Evolutionary conservation across 2,888 invertebrate species (phyloP).

Genomic region (Thyatira batis): DNA sequence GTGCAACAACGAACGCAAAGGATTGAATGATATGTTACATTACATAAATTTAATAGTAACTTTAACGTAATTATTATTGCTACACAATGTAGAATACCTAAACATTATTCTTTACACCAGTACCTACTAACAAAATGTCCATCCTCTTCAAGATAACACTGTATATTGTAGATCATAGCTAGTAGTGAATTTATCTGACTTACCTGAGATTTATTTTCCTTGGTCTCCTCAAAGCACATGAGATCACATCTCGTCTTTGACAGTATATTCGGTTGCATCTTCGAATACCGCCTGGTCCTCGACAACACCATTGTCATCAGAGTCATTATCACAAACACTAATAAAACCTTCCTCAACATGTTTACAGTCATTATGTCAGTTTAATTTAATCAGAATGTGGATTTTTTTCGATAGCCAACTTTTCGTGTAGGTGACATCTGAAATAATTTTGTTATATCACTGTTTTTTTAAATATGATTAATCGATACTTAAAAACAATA

Average conservation of each 20-base stretch:
- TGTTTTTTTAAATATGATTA: background rate
- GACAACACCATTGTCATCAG: slow-evolving; percentile 46
- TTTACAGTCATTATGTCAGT: slow-evolving; percentile 18
- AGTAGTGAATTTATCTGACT: slow-evolving; percentile 17
- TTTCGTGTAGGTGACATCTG: background rate
- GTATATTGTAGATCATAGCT: background rate
- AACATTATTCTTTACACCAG: too few relatives aligned
- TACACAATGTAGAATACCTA: too few relatives aligned
- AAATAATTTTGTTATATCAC: background rate
- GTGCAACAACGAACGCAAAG: too few relatives aligned
- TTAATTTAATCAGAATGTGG: background rate
- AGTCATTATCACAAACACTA: slow-evolving; percentile 48
- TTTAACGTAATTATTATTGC: too few relatives aligned
- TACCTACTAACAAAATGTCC: too few relatives aligned
- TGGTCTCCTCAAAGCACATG: slow-evolving; percentile 73
- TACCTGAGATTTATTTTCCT: slow-evolving; percentile 66
- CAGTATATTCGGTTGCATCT: slow-evolving; percentile 75
- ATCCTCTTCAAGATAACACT: background rate
- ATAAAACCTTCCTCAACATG: slow-evolving; percentile 54
- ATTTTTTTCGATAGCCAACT: background rate
- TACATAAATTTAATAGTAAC: too few relatives aligned
- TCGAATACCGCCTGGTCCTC: slow-evolving; percentile 61
- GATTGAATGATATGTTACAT: too few relatives aligned
- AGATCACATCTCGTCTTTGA: slow-evolving; percentile 84
- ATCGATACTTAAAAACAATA: too few relatives aligned